Percentiles rank a stretch among this genome's conserved stretches.
phyloP scores from a whole-genome alignment of 1,140 invertebrate genomes.

The Pissodes strobi region DNA sequence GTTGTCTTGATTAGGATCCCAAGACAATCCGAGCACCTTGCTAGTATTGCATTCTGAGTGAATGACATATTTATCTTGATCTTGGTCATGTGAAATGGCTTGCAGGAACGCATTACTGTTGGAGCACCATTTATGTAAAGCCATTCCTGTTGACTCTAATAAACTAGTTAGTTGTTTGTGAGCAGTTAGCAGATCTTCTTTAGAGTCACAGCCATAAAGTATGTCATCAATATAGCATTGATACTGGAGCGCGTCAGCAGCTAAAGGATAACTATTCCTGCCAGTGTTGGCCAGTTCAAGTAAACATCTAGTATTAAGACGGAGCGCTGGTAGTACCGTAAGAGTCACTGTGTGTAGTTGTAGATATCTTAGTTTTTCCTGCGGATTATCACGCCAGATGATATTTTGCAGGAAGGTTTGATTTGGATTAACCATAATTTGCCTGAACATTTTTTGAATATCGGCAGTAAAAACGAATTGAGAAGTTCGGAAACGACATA shows the following conservation, averaged over 20 bases:
- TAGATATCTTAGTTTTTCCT: constrained; percentile 42
- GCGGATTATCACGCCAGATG: constrained; percentile 49
- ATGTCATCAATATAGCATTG: constrained; percentile 38
- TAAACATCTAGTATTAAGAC: constrained; percentile 41
- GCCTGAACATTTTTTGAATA: constrained; percentile 55
- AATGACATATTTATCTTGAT: not conserved
- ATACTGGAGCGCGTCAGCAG: constrained; percentile 34
- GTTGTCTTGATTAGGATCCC: constrained; percentile 14
- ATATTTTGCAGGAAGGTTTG: constrained; percentile 51
- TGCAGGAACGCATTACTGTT: not conserved
- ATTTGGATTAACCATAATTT: constrained; percentile 45
- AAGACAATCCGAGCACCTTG: constrained; percentile 25
- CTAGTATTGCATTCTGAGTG: not conserved
- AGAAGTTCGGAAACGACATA: constrained; percentile 51
- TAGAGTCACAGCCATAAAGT: constrained; percentile 8
- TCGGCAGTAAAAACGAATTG: constrained; percentile 47
- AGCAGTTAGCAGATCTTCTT: not conserved
- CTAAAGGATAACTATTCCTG: constrained; percentile 41
- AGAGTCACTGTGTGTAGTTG: constrained; percentile 51
- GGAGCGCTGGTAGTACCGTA: constrained; percentile 51
- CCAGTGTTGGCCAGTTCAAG: constrained; percentile 43
- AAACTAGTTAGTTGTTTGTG: not conserved
- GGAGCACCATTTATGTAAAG: not conserved
- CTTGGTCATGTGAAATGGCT: too few species aligned
- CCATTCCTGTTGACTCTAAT: constrained; percentile 3